Conservation (phyloP, 2,888 invertebrate genomes). For the Laothoe populi region DNA sequence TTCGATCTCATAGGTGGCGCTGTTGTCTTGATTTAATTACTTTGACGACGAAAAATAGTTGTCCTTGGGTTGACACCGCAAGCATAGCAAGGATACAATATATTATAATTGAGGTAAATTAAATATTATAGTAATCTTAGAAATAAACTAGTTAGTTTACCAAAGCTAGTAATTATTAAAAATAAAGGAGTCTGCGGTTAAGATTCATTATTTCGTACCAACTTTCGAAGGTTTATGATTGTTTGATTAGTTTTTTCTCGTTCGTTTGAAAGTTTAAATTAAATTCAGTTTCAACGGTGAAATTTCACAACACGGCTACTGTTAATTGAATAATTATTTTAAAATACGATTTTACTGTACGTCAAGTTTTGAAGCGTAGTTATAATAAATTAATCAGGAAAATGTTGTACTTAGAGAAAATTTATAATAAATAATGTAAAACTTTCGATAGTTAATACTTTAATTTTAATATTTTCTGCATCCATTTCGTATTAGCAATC, state of each 20-base stretch:
- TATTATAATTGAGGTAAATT: too few species aligned
- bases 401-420: too few species aligned
- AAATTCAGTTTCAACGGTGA: constrained; percentile 6
- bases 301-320: constrained; percentile 2
- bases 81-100: too few species aligned
- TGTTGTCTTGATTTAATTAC: too few species aligned
- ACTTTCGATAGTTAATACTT: too few species aligned
- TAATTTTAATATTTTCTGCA: too few species aligned
- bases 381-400: not conserved
- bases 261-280: not conserved
- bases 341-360: not conserved
- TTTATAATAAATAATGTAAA: too few species aligned
- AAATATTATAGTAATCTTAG: not conserved
- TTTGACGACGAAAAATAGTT: too few species aligned
- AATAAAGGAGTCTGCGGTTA: not conserved
- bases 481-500: too few species aligned
- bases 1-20: too few species aligned
- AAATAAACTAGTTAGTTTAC: not conserved
- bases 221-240: not conserved
- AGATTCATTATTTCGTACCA: not conserved
- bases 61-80: too few species aligned
- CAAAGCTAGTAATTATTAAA: not conserved
- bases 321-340: not conserved
- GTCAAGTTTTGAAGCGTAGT: not conserved
- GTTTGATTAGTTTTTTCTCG: constrained; percentile 5